phyloP scores from a whole-genome alignment of 2,797 vertebrate species.

The Morus bassanus region DNA sequence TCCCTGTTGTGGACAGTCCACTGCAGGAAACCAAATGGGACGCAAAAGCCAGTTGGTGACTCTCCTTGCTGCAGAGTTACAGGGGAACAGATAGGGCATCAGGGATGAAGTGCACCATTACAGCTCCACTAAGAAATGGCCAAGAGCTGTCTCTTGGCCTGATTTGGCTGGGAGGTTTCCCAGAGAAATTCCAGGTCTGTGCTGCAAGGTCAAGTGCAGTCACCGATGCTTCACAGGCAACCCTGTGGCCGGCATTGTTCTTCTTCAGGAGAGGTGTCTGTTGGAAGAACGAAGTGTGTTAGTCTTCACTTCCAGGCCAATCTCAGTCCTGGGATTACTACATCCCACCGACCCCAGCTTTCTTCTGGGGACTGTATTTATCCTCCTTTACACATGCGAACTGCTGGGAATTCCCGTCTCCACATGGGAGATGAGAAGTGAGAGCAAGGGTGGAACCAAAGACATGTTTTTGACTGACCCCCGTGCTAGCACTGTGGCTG shows the following conservation, averaged over 20 bases:
- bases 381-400: background rate
- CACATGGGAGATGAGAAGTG: background rate
- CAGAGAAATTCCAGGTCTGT: background rate
- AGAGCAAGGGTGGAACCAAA: background rate
- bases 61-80: background rate
- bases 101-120: background rate
- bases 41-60: background rate
- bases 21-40: background rate
- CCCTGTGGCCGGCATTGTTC: background rate
- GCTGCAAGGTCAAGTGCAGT: background rate
- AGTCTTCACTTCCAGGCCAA: background rate
- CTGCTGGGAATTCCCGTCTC: background rate
- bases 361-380: background rate
- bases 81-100: background rate
- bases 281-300: background rate
- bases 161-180: background rate
- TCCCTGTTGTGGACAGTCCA: background rate
- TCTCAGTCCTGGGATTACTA: background rate
- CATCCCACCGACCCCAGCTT: background rate
- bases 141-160: background rate
- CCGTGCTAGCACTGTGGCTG: background rate
- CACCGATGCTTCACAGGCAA: background rate
- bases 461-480: rapidly evolving
- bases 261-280: background rate
- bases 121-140: background rate